Base-by-base conservation (phyloP, 1,140 invertebrate species). In the Trichonephila inaurata region DNA sequence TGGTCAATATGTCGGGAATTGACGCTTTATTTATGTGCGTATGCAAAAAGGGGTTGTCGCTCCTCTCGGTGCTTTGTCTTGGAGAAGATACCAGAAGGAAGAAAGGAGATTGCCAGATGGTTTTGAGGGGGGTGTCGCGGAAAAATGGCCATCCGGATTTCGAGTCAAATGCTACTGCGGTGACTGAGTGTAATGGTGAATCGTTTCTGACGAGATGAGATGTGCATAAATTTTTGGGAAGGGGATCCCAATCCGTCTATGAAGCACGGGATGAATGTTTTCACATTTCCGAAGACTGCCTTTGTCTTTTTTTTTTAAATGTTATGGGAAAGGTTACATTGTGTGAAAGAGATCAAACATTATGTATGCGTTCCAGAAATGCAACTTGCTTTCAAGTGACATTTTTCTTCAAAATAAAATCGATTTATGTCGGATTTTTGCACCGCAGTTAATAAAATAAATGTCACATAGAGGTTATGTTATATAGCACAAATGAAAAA, bases 1-100 rank as follows among this genome's bases (percentile, higher is more conserved):
- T 83, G 90, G 90, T 91, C 90, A 72, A 92, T 86, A 86, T 77
- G 82, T 92, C 51, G 83, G 58, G 58, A 77, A 92, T 60, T 72
- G 28, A 7, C 40, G 82, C 64, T 24, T 92, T 92, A 72, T 92
- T 87, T 87, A 87, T 92, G 85, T 86, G 40, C 87, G 33, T 92
- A 72, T 83, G 72, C 90, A 91, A 51, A 83, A 58, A 40, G 69
- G 72, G 58, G 21, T 60, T 62, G 19, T 14, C 18, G 69, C 18
- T 82, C n/a, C 69, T 72, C 12, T 33, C 44, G 24, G 51, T 66
- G 72, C 72, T 81, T 91, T 91, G 89, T 91, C 72, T 91, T 66
- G 51, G 33, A 51, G 51, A 51, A 51, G 51, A 51, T 51, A 7
- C 51, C 51, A 51, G 7, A 51, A 24, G 89, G 72, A 40, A 77